Evolutionary conservation across 2,797 vertebrate species (phyloP).

Genomic region (Siniperca obscura): DNA sequence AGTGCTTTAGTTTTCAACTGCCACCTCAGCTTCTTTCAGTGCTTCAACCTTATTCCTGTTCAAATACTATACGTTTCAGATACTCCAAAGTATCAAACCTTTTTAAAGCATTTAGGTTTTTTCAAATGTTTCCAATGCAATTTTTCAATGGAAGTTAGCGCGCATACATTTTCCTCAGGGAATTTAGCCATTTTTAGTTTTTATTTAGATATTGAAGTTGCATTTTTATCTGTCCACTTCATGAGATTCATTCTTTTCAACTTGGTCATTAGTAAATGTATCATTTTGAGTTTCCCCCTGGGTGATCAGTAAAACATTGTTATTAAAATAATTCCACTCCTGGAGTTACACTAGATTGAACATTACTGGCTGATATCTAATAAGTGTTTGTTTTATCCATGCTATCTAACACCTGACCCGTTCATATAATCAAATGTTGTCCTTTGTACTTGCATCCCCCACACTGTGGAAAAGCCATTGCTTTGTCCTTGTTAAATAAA

Average conservation of each 20-base stretch:
- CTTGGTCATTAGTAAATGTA: too few species aligned
- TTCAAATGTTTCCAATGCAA: background rate
- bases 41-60: background rate
- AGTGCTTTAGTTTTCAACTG: background rate
- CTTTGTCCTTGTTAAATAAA: slow-evolving; percentile 43
- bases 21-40: background rate
- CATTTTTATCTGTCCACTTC: background rate
- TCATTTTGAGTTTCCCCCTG: too few species aligned
- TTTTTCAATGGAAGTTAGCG: background rate
- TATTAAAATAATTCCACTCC: background rate
- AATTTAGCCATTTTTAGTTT: background rate
- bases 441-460: background rate
- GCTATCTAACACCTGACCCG: background rate
- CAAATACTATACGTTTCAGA: background rate
- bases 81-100: background rate
- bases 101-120: background rate
- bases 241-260: too few species aligned
- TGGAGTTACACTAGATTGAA: background rate
- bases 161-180: too few species aligned
- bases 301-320: background rate
- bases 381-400: background rate
- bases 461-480: slow-evolving; percentile 11
- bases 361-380: background rate
- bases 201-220: background rate
- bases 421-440: slow-evolving; percentile 3